phyloP scores from a whole-genome alignment of 2,888 invertebrate genomes.

The Oxyteleia sp. region DNA sequence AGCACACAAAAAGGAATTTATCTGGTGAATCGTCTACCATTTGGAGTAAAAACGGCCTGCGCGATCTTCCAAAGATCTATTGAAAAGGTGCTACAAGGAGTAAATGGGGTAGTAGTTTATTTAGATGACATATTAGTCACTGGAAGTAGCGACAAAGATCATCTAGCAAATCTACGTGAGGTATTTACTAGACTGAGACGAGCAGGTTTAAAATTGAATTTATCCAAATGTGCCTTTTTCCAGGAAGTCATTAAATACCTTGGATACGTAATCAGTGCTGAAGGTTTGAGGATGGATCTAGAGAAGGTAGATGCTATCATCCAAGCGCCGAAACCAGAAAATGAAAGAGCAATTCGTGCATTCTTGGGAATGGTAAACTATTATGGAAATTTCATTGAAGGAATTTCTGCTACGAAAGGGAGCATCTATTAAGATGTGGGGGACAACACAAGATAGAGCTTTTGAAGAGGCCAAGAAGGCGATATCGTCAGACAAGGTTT shows the following conservation, averaged over 20 bases:
- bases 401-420: too few species aligned
- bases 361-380: constrained; percentile 80
- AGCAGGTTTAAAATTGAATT: constrained; percentile 51
- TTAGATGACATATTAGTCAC: constrained; percentile 85
- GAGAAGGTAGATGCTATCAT: constrained; percentile 70
- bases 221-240: constrained; percentile 58
- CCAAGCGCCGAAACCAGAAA: constrained; percentile 67
- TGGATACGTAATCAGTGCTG: constrained; percentile 73
- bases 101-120: constrained; percentile 82
- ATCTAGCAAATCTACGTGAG: neutral
- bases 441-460: constrained; percentile 6
- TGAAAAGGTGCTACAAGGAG: constrained; percentile 79
- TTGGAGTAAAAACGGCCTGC: constrained; percentile 78
- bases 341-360: constrained; percentile 74
- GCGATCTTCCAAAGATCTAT: constrained; percentile 80
- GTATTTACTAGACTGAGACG: constrained; percentile 49
- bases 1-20: constrained; percentile 6
- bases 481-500: constrained; percentile 61
- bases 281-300: constrained; percentile 68
- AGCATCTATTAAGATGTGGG: constrained; percentile 33
- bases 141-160: constrained; percentile 74
- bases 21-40: neutral
- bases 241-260: constrained; percentile 68
- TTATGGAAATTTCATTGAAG: constrained; percentile 77
- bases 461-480: constrained; percentile 75